Evolutionary conservation across 2,797 vertebrate genomes (phyloP).

Genomic region (Characodon lateralis): DNA sequence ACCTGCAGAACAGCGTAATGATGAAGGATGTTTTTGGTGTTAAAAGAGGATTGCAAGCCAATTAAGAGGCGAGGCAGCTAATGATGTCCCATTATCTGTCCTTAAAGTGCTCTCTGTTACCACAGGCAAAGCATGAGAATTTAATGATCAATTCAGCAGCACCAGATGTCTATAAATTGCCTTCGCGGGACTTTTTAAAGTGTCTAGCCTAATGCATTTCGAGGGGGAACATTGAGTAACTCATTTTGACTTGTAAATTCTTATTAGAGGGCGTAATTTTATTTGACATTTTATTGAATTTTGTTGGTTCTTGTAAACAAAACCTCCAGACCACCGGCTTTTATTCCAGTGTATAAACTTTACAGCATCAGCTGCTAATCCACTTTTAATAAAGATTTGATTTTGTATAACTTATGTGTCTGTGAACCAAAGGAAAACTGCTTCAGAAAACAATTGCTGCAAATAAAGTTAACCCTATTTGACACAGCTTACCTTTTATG

Average conservation of each 20-base stretch:
- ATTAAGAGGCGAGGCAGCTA: conserved; percentile 63
- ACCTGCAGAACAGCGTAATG: conserved; percentile 64
- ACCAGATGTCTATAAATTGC: conserved; percentile 77
- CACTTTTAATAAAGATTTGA: conserved; percentile 5
- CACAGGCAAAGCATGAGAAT: conserved; percentile 49
- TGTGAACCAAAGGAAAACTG: background rate
- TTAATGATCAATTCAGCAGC: conserved; percentile 70
- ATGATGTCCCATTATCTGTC: conserved; percentile 51
- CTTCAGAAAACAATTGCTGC: background rate
- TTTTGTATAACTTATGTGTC: background rate
- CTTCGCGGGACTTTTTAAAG: conserved; percentile 43
- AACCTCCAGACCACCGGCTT: conserved; percentile 10
- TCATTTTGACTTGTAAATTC: conserved; percentile 37
- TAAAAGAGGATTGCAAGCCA: conserved; percentile 56
- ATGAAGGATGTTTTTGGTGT: conserved; percentile 75
- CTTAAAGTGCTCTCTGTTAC: conserved; percentile 62
- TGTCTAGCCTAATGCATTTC: conserved; percentile 27
- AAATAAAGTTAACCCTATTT: background rate
- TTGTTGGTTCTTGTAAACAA: conserved; percentile 38
- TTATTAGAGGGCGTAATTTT: conserved; percentile 26
- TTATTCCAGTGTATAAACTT: conserved; percentile 31
- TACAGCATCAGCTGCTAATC: conserved; percentile 27
- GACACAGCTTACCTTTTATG: background rate
- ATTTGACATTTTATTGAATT: conserved; percentile 51
- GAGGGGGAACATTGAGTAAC: conserved; percentile 31